phyloP scores from a whole-genome alignment of 2,888 invertebrate genomes.

The Iselma pallidipennis region DNA sequence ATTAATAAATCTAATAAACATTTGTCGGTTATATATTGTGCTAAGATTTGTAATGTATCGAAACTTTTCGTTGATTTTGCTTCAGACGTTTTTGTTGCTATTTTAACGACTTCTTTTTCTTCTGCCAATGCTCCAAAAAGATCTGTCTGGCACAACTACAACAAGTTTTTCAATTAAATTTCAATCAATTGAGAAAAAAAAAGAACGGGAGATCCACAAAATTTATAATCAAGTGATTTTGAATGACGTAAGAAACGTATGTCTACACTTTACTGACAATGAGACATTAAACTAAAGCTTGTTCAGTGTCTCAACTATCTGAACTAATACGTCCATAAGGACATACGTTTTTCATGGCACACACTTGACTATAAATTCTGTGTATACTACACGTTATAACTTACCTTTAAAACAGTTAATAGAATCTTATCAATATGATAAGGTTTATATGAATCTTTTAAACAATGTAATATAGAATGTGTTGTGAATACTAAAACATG shows the following conservation, averaged over 20 bases:
- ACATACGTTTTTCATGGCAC: too few species aligned
- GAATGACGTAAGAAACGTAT: not conserved
- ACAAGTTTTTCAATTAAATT: slow-evolving; percentile 10
- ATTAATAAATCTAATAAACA: slow-evolving; percentile 75
- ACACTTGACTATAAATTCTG: not conserved
- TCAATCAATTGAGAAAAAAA: not conserved
- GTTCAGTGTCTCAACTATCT: too few species aligned
- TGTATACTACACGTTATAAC: slow-evolving; percentile 27
- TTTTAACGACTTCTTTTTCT: slow-evolving; percentile 88
- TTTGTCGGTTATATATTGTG: slow-evolving; percentile 76
- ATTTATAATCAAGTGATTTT: not conserved
- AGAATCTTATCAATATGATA: slow-evolving; percentile 82
- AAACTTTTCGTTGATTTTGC: slow-evolving; percentile 85
- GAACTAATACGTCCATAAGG: too few species aligned
- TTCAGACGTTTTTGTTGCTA: slow-evolving; percentile 79
- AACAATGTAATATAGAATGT: slow-evolving; percentile 76
- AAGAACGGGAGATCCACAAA: not conserved
- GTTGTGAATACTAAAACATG: slow-evolving; percentile 91
- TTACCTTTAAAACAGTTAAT: slow-evolving; percentile 73
- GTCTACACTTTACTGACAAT: too few species aligned
- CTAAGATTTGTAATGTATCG: slow-evolving; percentile 80
- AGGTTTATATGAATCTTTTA: slow-evolving; percentile 71
- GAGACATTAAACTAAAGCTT: too few species aligned
- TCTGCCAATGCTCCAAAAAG: slow-evolving; percentile 86
- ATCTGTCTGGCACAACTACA: slow-evolving; percentile 79